Conservation (phyloP, 1,140 invertebrate species). For the Neodiprion lecontei region DNA sequence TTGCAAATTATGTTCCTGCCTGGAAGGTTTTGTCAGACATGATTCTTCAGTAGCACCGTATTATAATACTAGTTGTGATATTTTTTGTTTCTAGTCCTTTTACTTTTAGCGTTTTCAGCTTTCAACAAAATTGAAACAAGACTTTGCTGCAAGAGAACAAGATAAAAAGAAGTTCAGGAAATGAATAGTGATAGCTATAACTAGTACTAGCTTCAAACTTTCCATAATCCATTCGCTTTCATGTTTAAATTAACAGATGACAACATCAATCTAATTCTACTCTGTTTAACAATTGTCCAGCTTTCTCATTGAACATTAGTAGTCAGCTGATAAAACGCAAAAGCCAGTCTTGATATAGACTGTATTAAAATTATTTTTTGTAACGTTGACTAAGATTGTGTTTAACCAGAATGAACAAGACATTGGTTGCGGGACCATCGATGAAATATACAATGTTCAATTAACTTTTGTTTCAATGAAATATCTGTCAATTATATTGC, state of each 20-base stretch:
- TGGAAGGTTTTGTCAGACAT: too few species aligned
- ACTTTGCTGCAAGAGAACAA: too few species aligned
- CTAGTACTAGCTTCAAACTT: background rate
- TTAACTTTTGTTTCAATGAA: slow-evolving; percentile 12
- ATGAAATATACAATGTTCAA: slow-evolving; percentile 23
- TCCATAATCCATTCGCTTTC: background rate
- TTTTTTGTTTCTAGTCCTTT: too few species aligned
- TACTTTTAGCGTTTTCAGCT: too few species aligned
- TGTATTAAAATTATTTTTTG: slow-evolving; percentile 34
- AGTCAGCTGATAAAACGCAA: background rate
- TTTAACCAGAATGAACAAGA: slow-evolving; percentile 15
- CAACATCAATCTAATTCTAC: background rate
- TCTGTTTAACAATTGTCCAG: slow-evolving; percentile 1
- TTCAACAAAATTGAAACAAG: too few species aligned
- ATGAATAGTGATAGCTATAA: too few species aligned
- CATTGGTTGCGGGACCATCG: slow-evolving; percentile 21
- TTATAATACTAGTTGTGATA: too few species aligned
- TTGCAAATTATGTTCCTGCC: too few species aligned
- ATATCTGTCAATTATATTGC: slow-evolving; percentile 19
- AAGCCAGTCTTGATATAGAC: slow-evolving; percentile 13
- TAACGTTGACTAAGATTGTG: slow-evolving; percentile 32
- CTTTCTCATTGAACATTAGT: background rate
- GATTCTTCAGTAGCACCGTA: too few species aligned
- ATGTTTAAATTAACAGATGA: background rate
- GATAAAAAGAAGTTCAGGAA: too few species aligned